A percentile compares a stretch with the other conserved stretches of the same genome.
These are phyloP conservation scores for Sebastes fasciatus DNA, from an alignment of 2,113 vertebrate genomes.

Conservation along the genomic window DNA sequence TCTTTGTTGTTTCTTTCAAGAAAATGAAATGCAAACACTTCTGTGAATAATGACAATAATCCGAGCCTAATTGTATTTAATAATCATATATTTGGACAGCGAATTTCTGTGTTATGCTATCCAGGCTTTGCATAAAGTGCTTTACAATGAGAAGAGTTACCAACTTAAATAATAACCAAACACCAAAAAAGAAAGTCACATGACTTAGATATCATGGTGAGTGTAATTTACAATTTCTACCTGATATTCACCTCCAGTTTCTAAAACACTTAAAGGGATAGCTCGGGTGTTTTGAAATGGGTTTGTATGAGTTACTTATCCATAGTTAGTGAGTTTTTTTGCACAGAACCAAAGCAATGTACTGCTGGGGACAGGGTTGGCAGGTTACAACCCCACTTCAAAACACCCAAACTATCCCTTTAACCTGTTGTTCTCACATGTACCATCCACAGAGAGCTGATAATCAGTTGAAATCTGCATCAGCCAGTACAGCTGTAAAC, in stretches of 20 bases:
- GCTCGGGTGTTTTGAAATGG: too few relatives aligned
- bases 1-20: not conserved
- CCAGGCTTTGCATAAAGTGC: not conserved
- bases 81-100: not conserved
- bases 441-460: conserved; percentile 12
- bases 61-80: not conserved
- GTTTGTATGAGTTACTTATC: too few relatives aligned
- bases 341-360: too few relatives aligned
- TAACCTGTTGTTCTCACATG: too few relatives aligned
- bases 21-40: not conserved
- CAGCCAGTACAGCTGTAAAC: not conserved
- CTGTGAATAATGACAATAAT: not conserved
- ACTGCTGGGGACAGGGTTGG: too few relatives aligned
- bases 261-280: conserved; percentile 1
- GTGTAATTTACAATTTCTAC: not conserved
- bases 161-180: not conserved
- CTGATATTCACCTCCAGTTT: not conserved
- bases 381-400: too few relatives aligned
- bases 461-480: conserved; percentile 7
- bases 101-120: not conserved
- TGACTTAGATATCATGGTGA: not conserved
- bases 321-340: too few relatives aligned
- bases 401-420: too few relatives aligned
- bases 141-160: not conserved
- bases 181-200: too few relatives aligned